These are phyloP conservation scores for Thalassaphorura encarpata DNA, from an alignment of 1,140 invertebrate species.

Conservation along the genomic window DNA sequence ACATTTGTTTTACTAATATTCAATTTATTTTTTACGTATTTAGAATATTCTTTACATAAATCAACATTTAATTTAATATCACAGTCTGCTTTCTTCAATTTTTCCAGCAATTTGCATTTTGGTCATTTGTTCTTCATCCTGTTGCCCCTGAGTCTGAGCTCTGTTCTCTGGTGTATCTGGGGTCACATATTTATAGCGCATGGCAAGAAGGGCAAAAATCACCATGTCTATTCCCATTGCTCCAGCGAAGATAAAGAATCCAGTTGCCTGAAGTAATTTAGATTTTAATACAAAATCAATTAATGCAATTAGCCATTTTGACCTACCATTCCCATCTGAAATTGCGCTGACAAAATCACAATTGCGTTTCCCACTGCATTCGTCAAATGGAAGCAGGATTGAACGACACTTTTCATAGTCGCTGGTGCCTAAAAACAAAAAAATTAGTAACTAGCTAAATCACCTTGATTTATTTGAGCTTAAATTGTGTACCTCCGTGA, in stretches of 20 bases:
- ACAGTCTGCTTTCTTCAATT: too few species aligned
- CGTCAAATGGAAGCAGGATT: conserved; percentile 79
- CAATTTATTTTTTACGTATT: too few species aligned
- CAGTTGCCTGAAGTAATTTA: conserved; percentile 54
- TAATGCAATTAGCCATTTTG: not conserved
- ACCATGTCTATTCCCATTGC: conserved; percentile 73
- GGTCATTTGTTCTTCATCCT: too few species aligned
- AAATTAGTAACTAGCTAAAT: not conserved
- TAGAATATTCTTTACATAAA: too few species aligned
- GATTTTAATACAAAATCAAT: not conserved
- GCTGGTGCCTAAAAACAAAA: conserved; percentile 60
- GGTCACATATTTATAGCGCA: conserved; percentile 53
- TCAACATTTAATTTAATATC: too few species aligned
- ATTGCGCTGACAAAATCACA: conserved; percentile 72
- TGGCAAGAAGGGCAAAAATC: conserved; percentile 65
- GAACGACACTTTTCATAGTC: conserved; percentile 84
- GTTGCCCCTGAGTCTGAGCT: too few species aligned
- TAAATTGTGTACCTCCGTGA: conserved; percentile 22
- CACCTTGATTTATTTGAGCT: not conserved
- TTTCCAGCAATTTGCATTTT: too few species aligned
- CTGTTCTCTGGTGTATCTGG: conserved; percentile 1
- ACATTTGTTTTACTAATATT: too few species aligned
- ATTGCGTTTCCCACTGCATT: conserved; percentile 84
- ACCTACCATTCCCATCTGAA: conserved; percentile 45
- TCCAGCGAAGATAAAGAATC: conserved; percentile 77